Conservation (phyloP, 2,888 invertebrate species). For the Drosophila neotestacea region DNA sequence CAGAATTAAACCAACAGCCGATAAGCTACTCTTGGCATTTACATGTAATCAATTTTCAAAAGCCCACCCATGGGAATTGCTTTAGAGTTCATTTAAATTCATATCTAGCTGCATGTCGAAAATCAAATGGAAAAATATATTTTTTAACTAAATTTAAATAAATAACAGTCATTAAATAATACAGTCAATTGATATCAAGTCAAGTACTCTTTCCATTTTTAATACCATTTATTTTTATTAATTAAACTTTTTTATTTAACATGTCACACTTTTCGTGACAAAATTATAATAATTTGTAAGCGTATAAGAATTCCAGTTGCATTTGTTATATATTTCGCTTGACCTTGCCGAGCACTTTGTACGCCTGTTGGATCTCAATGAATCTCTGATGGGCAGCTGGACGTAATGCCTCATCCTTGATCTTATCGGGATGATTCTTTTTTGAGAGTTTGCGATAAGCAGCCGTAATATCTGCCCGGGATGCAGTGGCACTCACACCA, state of each 20-base stretch:
- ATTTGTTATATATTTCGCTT: conserved; percentile 84
- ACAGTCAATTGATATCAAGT: too few relatives aligned
- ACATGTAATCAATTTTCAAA: conserved; percentile 28
- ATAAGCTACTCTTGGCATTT: conserved; percentile 26
- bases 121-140: conserved; percentile 1
- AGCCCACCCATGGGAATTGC: conserved; percentile 3
- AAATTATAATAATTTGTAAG: too few relatives aligned
- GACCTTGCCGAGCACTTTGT: conserved; percentile 94
- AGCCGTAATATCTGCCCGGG: conserved; percentile 93
- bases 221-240: too few relatives aligned
- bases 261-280: too few relatives aligned
- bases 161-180: too few relatives aligned
- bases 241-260: too few relatives aligned
- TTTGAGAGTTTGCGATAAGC: conserved; percentile 93
- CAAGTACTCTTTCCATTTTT: too few relatives aligned
- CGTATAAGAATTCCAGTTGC: too few relatives aligned
- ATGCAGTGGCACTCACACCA: conserved; percentile 91
- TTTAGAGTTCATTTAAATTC: conserved; percentile 16
- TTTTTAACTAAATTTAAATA: conserved; percentile 4
- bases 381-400: conserved; percentile 92
- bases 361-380: conserved; percentile 97
- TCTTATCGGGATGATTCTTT: conserved; percentile 96
- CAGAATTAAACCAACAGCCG: conserved; percentile 1
- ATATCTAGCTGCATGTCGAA: conserved; percentile 4
- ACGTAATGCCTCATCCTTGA: conserved; percentile 90